Percentiles rank a stretch among this genome's conserved stretches.
Conservation (phyloP, 2,797 vertebrate genomes). For the Anguilla marmorata region DNA sequence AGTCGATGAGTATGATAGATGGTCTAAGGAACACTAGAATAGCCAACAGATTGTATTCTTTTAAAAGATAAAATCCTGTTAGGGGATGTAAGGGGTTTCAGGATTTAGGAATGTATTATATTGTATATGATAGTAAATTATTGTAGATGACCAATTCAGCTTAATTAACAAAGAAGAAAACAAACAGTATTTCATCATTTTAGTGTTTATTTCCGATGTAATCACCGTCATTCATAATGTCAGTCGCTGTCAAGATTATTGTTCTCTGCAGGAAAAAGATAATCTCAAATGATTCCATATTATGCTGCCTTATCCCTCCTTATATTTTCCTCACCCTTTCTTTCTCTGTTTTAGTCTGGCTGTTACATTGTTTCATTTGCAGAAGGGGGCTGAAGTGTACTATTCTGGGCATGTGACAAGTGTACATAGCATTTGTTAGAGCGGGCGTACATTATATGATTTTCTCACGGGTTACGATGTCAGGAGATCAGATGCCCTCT, state of each 20-base stretch:
- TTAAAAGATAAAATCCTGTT: conserved; percentile 11
- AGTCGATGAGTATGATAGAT: neutral
- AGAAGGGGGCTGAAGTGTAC: neutral
- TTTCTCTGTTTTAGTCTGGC: neutral
- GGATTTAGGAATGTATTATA: conserved; percentile 33
- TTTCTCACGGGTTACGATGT: too few species aligned
- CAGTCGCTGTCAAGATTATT: conserved; percentile 10
- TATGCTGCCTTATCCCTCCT: conserved; percentile 16
- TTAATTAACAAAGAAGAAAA: conserved; percentile 19
- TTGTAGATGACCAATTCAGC: conserved; percentile 5
- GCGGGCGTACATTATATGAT: too few species aligned
- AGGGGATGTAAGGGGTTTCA: neutral
- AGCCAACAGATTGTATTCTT: conserved; percentile 27
- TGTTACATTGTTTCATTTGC: neutral
- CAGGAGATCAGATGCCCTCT: too few species aligned
- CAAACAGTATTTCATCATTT: conserved; percentile 20
- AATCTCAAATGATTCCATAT: conserved; percentile 20
- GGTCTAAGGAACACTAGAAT: neutral
- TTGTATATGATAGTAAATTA: conserved; percentile 23
- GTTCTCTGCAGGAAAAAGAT: conserved; percentile 7
- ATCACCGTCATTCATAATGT: neutral
- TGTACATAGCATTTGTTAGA: conserved; percentile 15
- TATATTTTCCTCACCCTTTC: conserved; percentile 5
- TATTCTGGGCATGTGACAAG: conserved; percentile 13
- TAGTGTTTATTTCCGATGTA: conserved; percentile 28